These are phyloP conservation scores for Apis cerana DNA, from an alignment of 1,140 invertebrate species.

Conservation along the genomic window DNA sequence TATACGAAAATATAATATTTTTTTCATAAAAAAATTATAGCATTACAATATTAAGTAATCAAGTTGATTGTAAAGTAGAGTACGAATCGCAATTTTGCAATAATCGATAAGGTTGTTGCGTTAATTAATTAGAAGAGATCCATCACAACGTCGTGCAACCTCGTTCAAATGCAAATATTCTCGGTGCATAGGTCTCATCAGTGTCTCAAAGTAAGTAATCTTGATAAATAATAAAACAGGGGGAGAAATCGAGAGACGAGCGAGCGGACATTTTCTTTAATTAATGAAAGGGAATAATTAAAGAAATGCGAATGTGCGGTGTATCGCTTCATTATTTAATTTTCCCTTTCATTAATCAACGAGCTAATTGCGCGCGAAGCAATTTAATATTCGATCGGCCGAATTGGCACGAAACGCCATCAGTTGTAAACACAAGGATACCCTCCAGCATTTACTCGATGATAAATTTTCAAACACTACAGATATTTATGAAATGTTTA, in stretches of 20 bases:
- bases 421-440: slow-evolving; percentile 9
- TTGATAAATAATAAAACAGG: slow-evolving; percentile 18
- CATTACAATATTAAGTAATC: not conserved
- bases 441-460: slow-evolving; percentile 25
- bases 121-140: not conserved
- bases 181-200: not conserved
- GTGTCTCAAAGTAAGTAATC: not conserved
- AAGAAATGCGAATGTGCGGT: not conserved
- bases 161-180: not conserved
- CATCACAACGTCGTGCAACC: not conserved
- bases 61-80: not conserved
- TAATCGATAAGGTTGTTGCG: not conserved
- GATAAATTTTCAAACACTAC: too few relatives aligned
- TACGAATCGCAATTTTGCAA: not conserved
- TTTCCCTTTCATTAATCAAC: slow-evolving; percentile 32
- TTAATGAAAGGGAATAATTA: slow-evolving; percentile 34
- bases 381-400: slow-evolving; percentile 43
- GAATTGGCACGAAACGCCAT: not conserved
- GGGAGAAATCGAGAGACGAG: not conserved
- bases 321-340: slow-evolving; percentile 16
- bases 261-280: slow-evolving; percentile 7
- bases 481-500: not conserved
- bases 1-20: too few relatives aligned
- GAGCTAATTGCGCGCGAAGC: slow-evolving; percentile 25
- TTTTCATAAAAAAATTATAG: not conserved